Conservation (phyloP, 2,113 vertebrate species). For the Phasianus colchicus region DNA sequence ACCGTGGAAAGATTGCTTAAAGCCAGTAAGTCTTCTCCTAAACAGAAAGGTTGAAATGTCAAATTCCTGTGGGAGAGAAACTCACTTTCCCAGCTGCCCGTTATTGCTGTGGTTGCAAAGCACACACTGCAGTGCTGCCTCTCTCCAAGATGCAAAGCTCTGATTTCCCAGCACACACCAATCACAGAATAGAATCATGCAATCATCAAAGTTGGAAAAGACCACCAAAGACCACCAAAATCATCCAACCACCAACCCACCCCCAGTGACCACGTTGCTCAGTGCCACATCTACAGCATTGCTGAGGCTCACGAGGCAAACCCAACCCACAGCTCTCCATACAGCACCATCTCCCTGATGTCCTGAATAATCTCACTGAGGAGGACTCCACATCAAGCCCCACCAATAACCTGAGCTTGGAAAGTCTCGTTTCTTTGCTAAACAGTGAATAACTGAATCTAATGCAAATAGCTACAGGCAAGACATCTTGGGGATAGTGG, state of each 20-base stretch:
- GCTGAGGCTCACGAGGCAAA: slow-evolving; percentile 20
- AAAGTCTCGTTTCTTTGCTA: not conserved
- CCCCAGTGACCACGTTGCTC: no score
- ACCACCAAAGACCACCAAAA: no score
- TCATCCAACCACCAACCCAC: no score
- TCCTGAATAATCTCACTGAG: not conserved
- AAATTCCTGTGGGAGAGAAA: not conserved
- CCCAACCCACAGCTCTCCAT: not conserved
- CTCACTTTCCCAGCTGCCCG: not conserved
- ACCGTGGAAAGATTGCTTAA: not conserved
- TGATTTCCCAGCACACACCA: not conserved
- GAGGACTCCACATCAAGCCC: slow-evolving; percentile 33
- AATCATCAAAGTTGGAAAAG: no score
- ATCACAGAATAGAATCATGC: not conserved
- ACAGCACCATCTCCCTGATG: slow-evolving; percentile 25
- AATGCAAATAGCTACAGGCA: not conserved
- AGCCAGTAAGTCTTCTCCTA: not conserved
- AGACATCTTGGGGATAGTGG: not conserved
- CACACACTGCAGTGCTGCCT: not conserved
- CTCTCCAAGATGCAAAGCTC: not conserved
- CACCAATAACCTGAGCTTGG: slow-evolving; percentile 1
- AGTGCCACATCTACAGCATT: no score
- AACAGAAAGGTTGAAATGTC: slow-evolving; percentile 10
- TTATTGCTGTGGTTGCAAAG: not conserved
- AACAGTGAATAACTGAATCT: not conserved